Evolutionary conservation across 1,140 invertebrate species (phyloP).

Genomic region (Penaeus japonicus): DNA sequence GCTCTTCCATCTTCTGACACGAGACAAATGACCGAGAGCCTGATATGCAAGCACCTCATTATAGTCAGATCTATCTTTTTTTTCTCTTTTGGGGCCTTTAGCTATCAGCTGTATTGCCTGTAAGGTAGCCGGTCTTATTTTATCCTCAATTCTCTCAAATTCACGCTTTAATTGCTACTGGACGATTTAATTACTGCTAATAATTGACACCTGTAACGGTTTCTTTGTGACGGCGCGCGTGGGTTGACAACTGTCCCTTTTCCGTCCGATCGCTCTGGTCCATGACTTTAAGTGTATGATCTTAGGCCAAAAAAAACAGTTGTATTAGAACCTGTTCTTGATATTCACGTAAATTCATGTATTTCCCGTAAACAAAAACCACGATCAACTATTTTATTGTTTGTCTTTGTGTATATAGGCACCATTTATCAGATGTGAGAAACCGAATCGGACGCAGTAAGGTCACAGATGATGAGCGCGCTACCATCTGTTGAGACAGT

Average conservation of each 20-base stretch:
- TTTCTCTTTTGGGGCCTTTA: neutral
- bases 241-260: conserved; percentile 17
- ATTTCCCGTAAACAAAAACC: neutral
- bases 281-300: neutral
- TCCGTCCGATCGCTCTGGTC: neutral
- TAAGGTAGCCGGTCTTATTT: neutral
- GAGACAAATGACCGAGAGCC: neutral
- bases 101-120: neutral
- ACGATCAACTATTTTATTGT: neutral
- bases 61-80: neutral
- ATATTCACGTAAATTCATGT: no score
- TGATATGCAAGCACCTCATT: no score
- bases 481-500: conserved; percentile 48
- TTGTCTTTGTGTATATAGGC: neutral
- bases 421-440: neutral
- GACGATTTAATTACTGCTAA: conserved; percentile 38
- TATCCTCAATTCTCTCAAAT: neutral
- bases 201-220: conserved; percentile 44
- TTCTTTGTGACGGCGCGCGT: conserved; percentile 34
- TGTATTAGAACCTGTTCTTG: neutral
- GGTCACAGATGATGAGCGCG: conserved; percentile 36
- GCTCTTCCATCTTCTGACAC: neutral
- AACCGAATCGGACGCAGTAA: conserved; percentile 16
- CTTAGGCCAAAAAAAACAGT: neutral
- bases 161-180: conserved; percentile 34